Base-by-base conservation (phyloP, 2,888 invertebrate genomes). In the Thymelicus sylvestris region DNA sequence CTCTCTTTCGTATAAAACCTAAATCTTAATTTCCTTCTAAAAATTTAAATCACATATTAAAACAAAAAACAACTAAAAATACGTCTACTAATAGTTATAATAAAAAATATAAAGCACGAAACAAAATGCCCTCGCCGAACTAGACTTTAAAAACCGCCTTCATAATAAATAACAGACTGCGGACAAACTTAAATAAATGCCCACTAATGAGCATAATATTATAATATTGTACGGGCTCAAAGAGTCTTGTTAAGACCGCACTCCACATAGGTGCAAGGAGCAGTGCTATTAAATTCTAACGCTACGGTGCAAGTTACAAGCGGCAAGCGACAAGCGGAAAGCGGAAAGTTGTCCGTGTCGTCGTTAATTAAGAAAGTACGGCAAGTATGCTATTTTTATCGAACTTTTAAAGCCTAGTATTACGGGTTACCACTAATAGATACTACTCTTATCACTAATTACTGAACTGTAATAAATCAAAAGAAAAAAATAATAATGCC, bases 131-230 rank as follows among this genome's bases (percentile, higher is more conserved):
- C 38, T 44, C 59, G 44, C 71, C 71, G 65, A 71, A 71, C 44
- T 62, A 47, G 66, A 71, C 65, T 19, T 66, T 66, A 66, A 62
- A 71, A 71, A 62, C 66, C 71, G 52, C 65, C 44, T 71, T 66
- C 71, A 77, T 79, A 78, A 77, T 76, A 79, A 77, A 77, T 76
- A 79, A 77, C 78, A 77, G 79, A 75, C 76, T 79, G 78, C 78
- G 78, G 78, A 78, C 78, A 79, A 79, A 78, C 79, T 79, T 83
- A 84, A 85, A 84, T 87, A 87, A 85, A 86, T 84, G 81, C 80
- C 87, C 86, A 88, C 90, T 93, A 92, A 93, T 92, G 92, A 92
- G 92, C 87, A 85, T 89, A 91, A 92, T 92, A 91, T 92, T 88
- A 87, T 86, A 90, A 90, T 90, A 90, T 89, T 89, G 87, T 90